These are phyloP conservation scores for Dynastes grantii DNA, from an alignment of 2,888 invertebrate species.

Conservation along the genomic window DNA sequence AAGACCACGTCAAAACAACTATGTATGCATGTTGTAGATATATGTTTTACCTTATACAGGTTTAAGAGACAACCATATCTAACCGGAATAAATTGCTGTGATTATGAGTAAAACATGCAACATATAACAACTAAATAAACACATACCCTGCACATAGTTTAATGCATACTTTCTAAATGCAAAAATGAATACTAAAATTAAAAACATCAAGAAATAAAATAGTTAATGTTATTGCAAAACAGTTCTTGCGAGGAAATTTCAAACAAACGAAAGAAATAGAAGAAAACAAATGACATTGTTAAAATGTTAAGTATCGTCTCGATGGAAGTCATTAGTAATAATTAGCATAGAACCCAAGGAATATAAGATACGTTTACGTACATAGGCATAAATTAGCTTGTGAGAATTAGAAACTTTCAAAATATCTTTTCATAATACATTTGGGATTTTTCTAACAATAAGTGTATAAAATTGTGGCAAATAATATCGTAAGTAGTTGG, in stretches of 20 bases:
- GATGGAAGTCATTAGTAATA: not conserved
- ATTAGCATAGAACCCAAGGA: conserved; percentile 4
- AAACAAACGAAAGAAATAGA: not conserved
- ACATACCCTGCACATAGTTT: too few species aligned
- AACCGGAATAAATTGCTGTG: not conserved
- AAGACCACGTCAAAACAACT: conserved; percentile 20
- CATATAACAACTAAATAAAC: too few species aligned
- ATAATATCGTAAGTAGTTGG: too few species aligned
- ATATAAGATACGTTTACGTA: not conserved
- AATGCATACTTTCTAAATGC: too few species aligned
- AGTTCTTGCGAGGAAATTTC: not conserved
- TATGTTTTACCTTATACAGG: not conserved
- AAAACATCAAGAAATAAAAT: too few species aligned
- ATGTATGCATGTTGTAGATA: not conserved
- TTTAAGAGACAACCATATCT: not conserved
- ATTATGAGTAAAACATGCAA: too few species aligned
- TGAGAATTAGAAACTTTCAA: conserved; percentile 13
- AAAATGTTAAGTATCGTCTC: not conserved
- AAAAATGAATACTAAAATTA: too few species aligned
- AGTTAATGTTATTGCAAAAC: not conserved
- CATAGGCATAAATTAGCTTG: conserved; percentile 9
- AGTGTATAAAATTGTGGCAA: too few species aligned
- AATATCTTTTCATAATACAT: not conserved
- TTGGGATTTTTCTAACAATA: too few species aligned
- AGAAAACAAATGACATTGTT: not conserved